Evolutionary conservation across 2,888 invertebrate species (phyloP).

Genomic region (Diloba caeruleocephala): DNA sequence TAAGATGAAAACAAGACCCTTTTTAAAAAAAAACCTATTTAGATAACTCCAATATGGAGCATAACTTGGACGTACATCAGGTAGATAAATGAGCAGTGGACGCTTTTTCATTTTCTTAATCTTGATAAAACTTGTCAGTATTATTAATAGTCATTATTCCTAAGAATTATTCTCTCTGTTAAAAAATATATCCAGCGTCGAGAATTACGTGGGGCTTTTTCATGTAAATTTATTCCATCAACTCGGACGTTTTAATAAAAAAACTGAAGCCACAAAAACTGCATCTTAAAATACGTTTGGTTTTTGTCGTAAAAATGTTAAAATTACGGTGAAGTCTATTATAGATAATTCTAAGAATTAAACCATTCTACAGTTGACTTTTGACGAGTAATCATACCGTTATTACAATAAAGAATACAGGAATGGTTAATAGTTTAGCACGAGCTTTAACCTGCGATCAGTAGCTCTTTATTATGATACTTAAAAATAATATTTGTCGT

Average conservation of each 20-base stretch:
- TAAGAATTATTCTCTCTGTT: constrained; percentile 36
- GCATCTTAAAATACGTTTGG: constrained; percentile 36
- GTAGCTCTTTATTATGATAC: no score
- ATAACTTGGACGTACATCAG: constrained; percentile 28
- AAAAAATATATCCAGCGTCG: constrained; percentile 34
- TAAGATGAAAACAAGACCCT: no score
- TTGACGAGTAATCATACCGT: no score
- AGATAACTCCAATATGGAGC: constrained; percentile 26
- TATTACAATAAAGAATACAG: no score
- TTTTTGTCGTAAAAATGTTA: constrained; percentile 5
- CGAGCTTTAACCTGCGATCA: no score
- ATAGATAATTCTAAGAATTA: constrained; percentile 2
- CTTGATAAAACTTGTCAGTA: constrained; percentile 51
- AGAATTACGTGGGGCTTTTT: constrained; percentile 39
- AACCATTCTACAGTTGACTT: no score
- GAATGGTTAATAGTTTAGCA: no score
- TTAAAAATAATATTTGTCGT: no score
- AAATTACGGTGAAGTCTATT: constrained; percentile 1
- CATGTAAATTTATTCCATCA: constrained; percentile 58
- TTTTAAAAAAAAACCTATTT: constrained; percentile 20
- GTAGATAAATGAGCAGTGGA: constrained; percentile 43
- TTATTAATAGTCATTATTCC: constrained; percentile 53
- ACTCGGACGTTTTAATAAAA: constrained; percentile 41
- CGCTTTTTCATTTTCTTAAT: constrained; percentile 49
- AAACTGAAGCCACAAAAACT: constrained; percentile 43